These are phyloP conservation scores for Hydra vulgaris DNA, from an alignment of 30 jellyfish, hydroid and myxozoan genomes.

Conservation along the genomic window DNA sequence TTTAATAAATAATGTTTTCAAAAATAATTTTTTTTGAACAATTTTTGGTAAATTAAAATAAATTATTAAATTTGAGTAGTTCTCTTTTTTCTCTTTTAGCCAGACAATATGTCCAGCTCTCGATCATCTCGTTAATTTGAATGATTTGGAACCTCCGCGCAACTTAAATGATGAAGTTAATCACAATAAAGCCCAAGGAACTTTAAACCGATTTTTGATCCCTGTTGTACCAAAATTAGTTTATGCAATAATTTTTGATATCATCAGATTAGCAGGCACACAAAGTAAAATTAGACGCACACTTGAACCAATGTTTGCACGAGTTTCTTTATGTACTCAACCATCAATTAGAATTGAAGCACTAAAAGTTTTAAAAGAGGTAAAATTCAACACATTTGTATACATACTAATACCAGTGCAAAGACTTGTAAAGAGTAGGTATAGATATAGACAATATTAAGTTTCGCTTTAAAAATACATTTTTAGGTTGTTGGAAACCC, in stretches of 20 bases:
- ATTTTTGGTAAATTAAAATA: too few relatives aligned
- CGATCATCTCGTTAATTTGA: conserved; percentile 53
- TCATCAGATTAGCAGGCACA: conserved; percentile 78
- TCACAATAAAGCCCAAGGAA: conserved; percentile 26
- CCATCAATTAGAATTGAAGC: conserved; percentile 92
- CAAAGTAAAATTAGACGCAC: conserved; percentile 68
- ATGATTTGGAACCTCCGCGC: background rate
- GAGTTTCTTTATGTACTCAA: conserved; percentile 76
- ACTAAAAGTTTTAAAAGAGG: conserved; percentile 75
- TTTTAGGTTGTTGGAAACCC: conserved; percentile 58
- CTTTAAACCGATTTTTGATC: conserved; percentile 18
- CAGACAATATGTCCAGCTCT: conserved; percentile 90
- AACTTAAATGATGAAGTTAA: background rate
- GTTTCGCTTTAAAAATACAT: too few relatives aligned
- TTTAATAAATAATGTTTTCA: too few relatives aligned
- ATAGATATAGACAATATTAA: background rate
- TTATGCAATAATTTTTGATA: conserved; percentile 62
- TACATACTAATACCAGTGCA: too few relatives aligned
- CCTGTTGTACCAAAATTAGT: conserved; percentile 37
- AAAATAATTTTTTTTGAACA: too few relatives aligned
- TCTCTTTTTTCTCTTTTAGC: conserved; percentile 34
- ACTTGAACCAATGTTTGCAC: conserved; percentile 73
- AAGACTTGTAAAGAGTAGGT: too few relatives aligned
- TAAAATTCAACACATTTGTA: conserved; percentile 3
- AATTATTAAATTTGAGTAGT: too few relatives aligned